phyloP scores from a whole-genome alignment of 2,113 vertebrate genomes.

The Romanogobio albipinnatus region DNA sequence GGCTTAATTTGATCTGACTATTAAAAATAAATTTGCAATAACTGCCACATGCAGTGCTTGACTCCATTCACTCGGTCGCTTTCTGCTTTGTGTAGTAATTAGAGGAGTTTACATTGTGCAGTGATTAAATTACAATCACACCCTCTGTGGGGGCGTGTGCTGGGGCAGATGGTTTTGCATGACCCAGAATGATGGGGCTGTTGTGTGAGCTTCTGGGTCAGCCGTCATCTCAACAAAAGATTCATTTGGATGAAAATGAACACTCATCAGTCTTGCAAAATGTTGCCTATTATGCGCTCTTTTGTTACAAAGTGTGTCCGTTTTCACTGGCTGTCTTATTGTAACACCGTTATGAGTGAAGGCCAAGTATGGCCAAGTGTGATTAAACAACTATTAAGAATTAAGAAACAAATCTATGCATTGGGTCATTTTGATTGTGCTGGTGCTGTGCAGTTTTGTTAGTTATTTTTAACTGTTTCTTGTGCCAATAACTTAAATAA shows the following conservation, averaged over 20 bases:
- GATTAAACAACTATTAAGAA: not conserved
- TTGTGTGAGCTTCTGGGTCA: constrained; percentile 37
- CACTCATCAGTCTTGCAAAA: constrained; percentile 25
- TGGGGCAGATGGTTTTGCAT: constrained; percentile 40
- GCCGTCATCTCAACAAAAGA: constrained; percentile 42
- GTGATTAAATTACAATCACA: constrained; percentile 41
- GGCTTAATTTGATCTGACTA: not conserved
- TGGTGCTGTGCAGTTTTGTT: not conserved
- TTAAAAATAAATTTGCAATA: not conserved
- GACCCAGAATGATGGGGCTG: constrained; percentile 30
- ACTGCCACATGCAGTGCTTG: constrained; percentile 6
- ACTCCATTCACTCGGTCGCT: not conserved
- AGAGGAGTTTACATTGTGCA: constrained; percentile 27
- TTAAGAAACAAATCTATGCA: not conserved
- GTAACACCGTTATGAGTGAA: not conserved
- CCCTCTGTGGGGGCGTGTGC: constrained; percentile 27
- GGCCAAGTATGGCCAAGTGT: not conserved
- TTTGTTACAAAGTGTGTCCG: constrained; percentile 25
- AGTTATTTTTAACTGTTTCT: not conserved
- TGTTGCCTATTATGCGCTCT: not conserved
- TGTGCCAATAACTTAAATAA: not conserved
- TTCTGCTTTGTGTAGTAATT: constrained; percentile 41
- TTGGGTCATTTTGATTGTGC: not conserved
- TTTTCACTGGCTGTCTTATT: not conserved
- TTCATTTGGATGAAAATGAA: constrained; percentile 35